These are phyloP conservation scores for Phrynosoma blainvillii DNA, from an alignment of 2,113 vertebrate genomes.

Conservation along the genomic window DNA sequence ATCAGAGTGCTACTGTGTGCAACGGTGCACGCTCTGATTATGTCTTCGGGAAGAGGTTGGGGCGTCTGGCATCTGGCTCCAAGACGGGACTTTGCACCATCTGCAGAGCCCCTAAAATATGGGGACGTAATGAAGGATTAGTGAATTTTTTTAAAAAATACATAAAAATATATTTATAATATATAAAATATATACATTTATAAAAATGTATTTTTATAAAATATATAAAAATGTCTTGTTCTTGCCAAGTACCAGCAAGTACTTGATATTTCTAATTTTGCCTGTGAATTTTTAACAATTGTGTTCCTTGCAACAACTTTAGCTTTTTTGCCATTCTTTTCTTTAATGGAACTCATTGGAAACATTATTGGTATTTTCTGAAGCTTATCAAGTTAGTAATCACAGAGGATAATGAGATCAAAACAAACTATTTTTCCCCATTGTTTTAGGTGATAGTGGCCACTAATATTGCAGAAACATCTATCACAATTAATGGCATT, in stretches of 20 bases:
- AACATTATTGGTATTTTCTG: neutral
- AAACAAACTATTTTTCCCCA: neutral
- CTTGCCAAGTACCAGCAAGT: neutral
- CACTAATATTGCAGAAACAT: conserved; percentile 98
- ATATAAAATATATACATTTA: too few species aligned
- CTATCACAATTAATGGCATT: conserved; percentile 92
- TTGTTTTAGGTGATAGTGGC: conserved; percentile 90
- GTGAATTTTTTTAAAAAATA: neutral
- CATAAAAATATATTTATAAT: neutral
- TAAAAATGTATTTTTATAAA: neutral
- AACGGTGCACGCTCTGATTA: too few species aligned
- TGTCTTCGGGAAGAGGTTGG: too few species aligned
- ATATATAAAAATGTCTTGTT: neutral
- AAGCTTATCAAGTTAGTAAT: neutral
- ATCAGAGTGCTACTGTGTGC: too few species aligned
- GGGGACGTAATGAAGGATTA: neutral
- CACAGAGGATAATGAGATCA: neutral
- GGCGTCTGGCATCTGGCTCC: too few species aligned
- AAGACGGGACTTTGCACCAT: too few species aligned
- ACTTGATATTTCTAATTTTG: neutral
- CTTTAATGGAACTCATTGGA: neutral
- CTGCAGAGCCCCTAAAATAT: neutral
- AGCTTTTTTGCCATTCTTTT: neutral
- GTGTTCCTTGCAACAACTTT: neutral
- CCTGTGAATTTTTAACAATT: neutral